These are phyloP conservation scores for Hedya salicella DNA, from an alignment of 2,888 invertebrate genomes.

Conservation along the genomic window DNA sequence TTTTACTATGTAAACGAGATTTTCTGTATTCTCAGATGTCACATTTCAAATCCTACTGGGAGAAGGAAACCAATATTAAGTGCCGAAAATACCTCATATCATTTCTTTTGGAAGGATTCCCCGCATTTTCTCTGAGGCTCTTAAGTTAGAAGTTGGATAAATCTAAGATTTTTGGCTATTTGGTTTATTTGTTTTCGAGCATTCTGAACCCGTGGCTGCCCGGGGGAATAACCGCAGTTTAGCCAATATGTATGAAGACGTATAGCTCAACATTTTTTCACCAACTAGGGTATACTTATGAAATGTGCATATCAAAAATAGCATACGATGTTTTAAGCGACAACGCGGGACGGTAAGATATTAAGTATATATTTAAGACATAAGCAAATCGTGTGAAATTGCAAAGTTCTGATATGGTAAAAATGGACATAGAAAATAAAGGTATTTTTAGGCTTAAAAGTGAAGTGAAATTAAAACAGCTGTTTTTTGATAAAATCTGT, in stretches of 20 bases:
- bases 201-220: not conserved
- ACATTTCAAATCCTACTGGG: constrained; percentile 35
- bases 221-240: not conserved
- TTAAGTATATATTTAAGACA: too few relatives aligned
- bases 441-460: too few relatives aligned
- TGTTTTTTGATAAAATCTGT: too few relatives aligned
- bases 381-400: too few relatives aligned
- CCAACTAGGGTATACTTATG: too few relatives aligned
- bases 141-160: not conserved
- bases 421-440: too few relatives aligned
- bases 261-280: not conserved
- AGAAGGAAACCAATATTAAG: constrained; percentile 34
- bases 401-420: too few relatives aligned
- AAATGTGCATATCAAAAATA: too few relatives aligned
- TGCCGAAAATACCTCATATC: constrained; percentile 26
- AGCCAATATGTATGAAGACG: not conserved
- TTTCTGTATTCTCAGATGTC: constrained; percentile 33
- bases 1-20: constrained; percentile 37
- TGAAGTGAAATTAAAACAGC: too few relatives aligned
- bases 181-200: not conserved
- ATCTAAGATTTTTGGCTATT: not conserved
- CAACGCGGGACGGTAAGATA: too few relatives aligned
- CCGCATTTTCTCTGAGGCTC: constrained; percentile 2
- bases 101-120: constrained; percentile 16
- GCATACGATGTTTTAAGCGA: too few relatives aligned